Conservation (phyloP, 2,888 invertebrate species). For the Nyleta sp. region DNA sequence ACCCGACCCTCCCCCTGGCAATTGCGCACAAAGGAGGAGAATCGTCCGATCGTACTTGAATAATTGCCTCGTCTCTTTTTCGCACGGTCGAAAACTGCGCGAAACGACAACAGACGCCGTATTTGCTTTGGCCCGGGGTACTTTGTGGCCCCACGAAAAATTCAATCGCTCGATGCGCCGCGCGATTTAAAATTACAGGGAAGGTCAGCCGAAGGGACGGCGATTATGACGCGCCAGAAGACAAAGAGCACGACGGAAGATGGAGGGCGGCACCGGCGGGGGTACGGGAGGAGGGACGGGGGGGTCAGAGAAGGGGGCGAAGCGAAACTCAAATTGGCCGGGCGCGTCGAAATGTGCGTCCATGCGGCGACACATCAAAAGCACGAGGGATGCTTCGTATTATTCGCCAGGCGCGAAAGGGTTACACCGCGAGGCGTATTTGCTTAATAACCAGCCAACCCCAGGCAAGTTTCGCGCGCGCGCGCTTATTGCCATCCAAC, state of each 20-base stretch:
- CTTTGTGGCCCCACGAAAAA: conserved; percentile 48
- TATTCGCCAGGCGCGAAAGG: conserved; percentile 78
- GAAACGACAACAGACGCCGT: conserved; percentile 41
- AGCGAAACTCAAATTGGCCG: conserved; percentile 73
- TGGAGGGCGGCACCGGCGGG: conserved; percentile 50
- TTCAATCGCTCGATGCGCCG: conserved; percentile 51
- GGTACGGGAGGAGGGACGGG: conserved; percentile 38
- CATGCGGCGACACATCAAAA: conserved; percentile 80
- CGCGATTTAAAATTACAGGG: conserved; percentile 65
- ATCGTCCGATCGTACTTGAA: conserved; percentile 41
- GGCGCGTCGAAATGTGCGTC: conserved; percentile 75
- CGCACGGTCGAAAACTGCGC: conserved; percentile 28
- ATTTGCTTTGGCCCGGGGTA: conserved; percentile 52
- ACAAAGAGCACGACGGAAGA: conserved; percentile 24
- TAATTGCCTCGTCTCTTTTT: conserved; percentile 54
- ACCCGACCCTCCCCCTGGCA: conserved; percentile 24
- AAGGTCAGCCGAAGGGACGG: conserved; percentile 62
- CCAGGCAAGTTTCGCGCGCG: conserved; percentile 38
- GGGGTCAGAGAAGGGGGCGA: conserved; percentile 27
- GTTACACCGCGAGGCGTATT: conserved; percentile 73
- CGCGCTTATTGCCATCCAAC: conserved; percentile 72
- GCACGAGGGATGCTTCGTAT: conserved; percentile 76
- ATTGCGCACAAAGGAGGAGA: conserved; percentile 29
- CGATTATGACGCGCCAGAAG: conserved; percentile 72
- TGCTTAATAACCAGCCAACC: conserved; percentile 70